phyloP scores from a whole-genome alignment of 2,113 vertebrate species.

The Fregata magnificens region DNA sequence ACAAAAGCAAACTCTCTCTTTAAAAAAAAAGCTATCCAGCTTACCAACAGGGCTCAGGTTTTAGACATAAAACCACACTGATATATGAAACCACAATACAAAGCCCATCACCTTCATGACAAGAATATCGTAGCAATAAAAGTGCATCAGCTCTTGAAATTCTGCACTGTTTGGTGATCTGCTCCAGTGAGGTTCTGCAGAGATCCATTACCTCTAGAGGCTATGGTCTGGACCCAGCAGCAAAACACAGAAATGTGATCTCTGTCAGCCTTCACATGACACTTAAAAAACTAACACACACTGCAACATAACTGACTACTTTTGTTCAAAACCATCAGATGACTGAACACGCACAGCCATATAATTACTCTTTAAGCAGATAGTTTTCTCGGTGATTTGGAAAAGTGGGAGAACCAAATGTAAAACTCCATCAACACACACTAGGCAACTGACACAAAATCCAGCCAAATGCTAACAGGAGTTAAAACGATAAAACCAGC shows the following conservation, averaged over 20 bases:
- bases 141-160: conserved; percentile 44
- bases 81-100: conserved; percentile 6
- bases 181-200: conserved; percentile 33
- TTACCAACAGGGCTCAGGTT: neutral
- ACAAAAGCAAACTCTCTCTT: neutral
- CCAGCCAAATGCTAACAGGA: neutral
- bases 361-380: neutral
- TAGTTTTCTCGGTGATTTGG: neutral
- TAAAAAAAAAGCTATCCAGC: neutral
- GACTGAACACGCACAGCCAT: neutral
- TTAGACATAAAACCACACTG: neutral
- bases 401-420: neutral
- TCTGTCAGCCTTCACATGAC: conserved; percentile 47
- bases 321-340: neutral
- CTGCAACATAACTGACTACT: neutral
- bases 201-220: conserved; percentile 30
- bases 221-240: neutral
- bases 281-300: conserved; percentile 24
- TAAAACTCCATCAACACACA: neutral
- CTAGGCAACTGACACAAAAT: neutral
- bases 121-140: conserved; percentile 40
- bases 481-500: neutral
- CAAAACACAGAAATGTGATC: conserved; percentile 44
- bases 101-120: neutral
- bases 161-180: conserved; percentile 45